phyloP scores from a whole-genome alignment of 2,888 invertebrate genomes.

The Zelleria hepariella region DNA sequence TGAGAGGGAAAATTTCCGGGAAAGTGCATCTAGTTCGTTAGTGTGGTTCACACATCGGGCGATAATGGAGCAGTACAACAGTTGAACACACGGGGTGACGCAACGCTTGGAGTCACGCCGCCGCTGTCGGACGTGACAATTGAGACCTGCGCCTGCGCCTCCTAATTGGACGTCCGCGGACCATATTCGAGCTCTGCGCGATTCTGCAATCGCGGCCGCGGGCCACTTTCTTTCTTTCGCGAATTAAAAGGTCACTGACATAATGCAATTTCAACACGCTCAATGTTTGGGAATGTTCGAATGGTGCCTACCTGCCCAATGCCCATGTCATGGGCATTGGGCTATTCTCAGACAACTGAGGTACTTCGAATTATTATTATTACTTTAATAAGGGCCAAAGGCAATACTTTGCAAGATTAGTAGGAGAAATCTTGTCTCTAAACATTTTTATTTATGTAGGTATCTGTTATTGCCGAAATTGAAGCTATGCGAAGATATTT shows the following conservation, averaged over 20 bases:
- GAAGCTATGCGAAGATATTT: too few species aligned
- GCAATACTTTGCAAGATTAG: too few species aligned
- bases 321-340: too few species aligned
- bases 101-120: constrained; percentile 6
- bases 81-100: constrained; percentile 25
- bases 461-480: too few species aligned
- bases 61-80: constrained; percentile 24
- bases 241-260: neutral
- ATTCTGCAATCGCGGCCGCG: neutral
- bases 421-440: too few species aligned
- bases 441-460: too few species aligned
- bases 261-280: neutral
- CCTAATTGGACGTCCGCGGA: neutral
- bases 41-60: constrained; percentile 44
- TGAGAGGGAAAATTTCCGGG: constrained; percentile 33
- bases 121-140: neutral
- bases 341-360: too few species aligned
- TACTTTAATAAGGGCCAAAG: too few species aligned
- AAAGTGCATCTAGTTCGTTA: constrained; percentile 49
- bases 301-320: too few species aligned
- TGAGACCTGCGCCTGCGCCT: neutral
- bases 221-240: neutral
- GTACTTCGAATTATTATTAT: too few species aligned
- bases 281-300: neutral
- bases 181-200: neutral